Evolutionary conservation across 2,797 vertebrate species (phyloP), one percentile per base, ranked within the genome.

Genomic region (Pteropus rufus): DNA sequence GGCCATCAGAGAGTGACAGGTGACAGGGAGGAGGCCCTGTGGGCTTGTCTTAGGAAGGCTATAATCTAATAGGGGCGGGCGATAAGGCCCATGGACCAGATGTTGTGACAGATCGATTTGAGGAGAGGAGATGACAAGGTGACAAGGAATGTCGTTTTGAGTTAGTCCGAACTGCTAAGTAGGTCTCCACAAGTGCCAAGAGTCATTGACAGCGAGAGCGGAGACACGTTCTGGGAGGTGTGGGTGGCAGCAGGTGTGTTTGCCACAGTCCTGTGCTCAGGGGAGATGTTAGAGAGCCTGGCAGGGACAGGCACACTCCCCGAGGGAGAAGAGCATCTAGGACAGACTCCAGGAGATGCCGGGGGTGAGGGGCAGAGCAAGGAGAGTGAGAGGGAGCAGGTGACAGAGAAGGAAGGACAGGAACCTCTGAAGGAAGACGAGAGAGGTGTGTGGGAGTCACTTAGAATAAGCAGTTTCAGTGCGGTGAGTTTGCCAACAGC

Each of bases 221-320:
- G 0, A 29, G 44, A 26, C 2, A 21, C 0, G 11, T 29, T 34
- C 39, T 0, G 14, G 23, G n/a, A 77, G 77, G 24, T 23, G 1
- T 14, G 44, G 36, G 0, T 3, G 14, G 12, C 29, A 39, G 46
- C 44, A 36, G 36, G 21, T 15, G 54, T 3, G 0, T n/a, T 52
- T 10, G 39, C 41, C 41, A n/a, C 1, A 0, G 52, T 41, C 36
- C 58, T 72, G n/a, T 26, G 15, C 2, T 0, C 10, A 46, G 80
- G 44, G 44, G 64, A 3, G 34, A 18, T 2, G 26, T 41, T 39
- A 62, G 19, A 12, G 18, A 19, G 16, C 5, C 8, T 10, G 23
- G n/a, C 18, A n/a, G 36, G 21, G 62, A 31, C 10, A 36, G 36
- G 36, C 3, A 36, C 36, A 36, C 36, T 36, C 36, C 36, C 36